Conservation (phyloP, 2,888 invertebrate genomes). For the Drosophila engyochracea region DNA sequence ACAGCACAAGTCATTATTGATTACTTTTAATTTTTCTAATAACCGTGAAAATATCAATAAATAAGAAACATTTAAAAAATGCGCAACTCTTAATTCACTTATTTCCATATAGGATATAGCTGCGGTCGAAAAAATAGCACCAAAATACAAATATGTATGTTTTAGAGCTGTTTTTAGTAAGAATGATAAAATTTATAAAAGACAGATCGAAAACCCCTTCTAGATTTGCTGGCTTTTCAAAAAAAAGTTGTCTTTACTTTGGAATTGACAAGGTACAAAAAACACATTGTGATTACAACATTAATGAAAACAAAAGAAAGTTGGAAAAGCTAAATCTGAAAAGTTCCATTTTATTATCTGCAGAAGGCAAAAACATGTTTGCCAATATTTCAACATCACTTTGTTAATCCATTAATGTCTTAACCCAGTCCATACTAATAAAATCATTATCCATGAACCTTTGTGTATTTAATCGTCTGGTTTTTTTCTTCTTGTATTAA, state of each 20-base stretch:
- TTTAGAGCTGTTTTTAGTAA: neutral
- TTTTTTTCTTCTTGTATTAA: neutral
- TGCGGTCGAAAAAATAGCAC: neutral
- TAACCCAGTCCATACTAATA: neutral
- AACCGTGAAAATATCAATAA: conserved; percentile 67
- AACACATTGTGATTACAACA: too few relatives aligned
- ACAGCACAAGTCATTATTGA: conserved; percentile 68
- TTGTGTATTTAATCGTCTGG: neutral
- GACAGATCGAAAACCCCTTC: neutral
- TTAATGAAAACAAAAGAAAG: too few relatives aligned
- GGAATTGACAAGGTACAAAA: neutral
- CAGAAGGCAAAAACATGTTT: neutral
- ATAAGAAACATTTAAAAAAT: conserved; percentile 32
- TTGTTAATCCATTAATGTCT: neutral
- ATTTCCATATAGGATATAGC: neutral
- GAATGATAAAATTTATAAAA: neutral
- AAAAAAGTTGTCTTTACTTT: neutral
- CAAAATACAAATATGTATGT: neutral
- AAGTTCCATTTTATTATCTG: neutral
- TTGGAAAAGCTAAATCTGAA: too few relatives aligned
- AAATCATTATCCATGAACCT: neutral
- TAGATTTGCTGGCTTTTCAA: neutral
- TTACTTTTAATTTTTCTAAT: conserved; percentile 72
- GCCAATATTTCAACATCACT: neutral
- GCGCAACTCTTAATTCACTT: conserved; percentile 9